Evolutionary conservation across 2,113 vertebrate genomes (phyloP).

Genomic region (Eubucco bourcierii): DNA sequence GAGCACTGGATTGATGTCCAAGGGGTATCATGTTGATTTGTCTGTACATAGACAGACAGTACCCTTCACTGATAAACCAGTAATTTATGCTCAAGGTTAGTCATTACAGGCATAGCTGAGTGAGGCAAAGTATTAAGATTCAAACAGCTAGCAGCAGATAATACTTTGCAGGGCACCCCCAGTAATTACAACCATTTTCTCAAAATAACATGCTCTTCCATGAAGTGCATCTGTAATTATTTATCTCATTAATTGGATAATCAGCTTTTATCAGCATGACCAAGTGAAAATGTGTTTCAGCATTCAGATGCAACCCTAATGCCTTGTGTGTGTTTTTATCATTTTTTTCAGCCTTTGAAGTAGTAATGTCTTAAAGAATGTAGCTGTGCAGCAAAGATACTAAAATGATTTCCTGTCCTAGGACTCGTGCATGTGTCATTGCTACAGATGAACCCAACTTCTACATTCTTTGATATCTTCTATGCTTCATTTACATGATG

Average conservation of each 20-base stretch:
- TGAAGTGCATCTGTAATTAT: constrained; percentile 44
- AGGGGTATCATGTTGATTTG: background rate
- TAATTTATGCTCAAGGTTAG: background rate
- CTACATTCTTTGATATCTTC: background rate
- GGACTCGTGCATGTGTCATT: background rate
- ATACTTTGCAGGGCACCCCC: background rate
- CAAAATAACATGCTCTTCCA: constrained; percentile 3
- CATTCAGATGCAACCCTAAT: background rate
- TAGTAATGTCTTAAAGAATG: background rate
- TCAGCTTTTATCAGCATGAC: constrained; percentile 27
- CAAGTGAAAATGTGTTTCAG: constrained; percentile 27
- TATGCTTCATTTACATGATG: background rate
- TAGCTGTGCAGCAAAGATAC: background rate
- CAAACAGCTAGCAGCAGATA: background rate
- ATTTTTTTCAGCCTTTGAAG: constrained; percentile 17
- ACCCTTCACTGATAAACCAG: background rate
- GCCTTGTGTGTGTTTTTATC: background rate
- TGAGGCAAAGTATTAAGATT: background rate
- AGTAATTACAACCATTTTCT: constrained; percentile 42
- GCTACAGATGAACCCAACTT: background rate
- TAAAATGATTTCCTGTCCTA: background rate
- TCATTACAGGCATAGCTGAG: background rate
- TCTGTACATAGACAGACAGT: background rate
- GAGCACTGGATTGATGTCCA: background rate
- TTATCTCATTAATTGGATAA: constrained; percentile 49